phyloP scores from a whole-genome alignment of 2,888 invertebrate species.

The Tipula helvola region DNA sequence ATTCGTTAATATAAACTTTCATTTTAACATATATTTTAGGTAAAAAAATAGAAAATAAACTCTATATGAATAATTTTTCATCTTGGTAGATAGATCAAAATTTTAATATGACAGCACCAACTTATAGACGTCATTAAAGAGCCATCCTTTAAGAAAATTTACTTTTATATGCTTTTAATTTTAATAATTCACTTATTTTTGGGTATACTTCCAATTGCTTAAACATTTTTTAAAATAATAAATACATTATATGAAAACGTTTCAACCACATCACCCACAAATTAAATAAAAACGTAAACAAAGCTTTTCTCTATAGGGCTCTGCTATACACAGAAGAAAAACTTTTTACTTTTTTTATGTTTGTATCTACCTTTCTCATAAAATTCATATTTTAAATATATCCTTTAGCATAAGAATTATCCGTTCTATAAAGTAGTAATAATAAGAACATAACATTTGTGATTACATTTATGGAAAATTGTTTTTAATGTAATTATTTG shows the following conservation, averaged over 20 bases:
- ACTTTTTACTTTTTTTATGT: background rate
- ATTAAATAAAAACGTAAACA: background rate
- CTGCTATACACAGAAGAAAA: background rate
- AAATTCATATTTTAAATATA: background rate
- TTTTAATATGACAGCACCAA: background rate
- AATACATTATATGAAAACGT: background rate
- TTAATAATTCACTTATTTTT: background rate
- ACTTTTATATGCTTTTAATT: background rate
- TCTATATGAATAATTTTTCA: background rate
- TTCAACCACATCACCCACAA: background rate
- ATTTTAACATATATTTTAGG: background rate
- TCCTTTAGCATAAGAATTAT: background rate
- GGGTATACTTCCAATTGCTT: background rate
- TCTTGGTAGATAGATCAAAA: background rate
- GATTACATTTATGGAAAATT: background rate
- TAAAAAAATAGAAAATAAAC: background rate
- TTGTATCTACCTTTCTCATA: background rate
- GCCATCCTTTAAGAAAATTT: background rate
- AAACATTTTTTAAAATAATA: background rate
- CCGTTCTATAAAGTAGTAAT: background rate
- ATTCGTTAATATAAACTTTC: background rate
- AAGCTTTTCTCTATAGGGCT: background rate
- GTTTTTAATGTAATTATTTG: background rate
- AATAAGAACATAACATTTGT: background rate
- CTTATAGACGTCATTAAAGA: conserved; percentile 8